These are phyloP conservation scores for Rotaria socialis DNA, from an alignment of 2,888 invertebrate genomes.

Conservation along the genomic window DNA sequence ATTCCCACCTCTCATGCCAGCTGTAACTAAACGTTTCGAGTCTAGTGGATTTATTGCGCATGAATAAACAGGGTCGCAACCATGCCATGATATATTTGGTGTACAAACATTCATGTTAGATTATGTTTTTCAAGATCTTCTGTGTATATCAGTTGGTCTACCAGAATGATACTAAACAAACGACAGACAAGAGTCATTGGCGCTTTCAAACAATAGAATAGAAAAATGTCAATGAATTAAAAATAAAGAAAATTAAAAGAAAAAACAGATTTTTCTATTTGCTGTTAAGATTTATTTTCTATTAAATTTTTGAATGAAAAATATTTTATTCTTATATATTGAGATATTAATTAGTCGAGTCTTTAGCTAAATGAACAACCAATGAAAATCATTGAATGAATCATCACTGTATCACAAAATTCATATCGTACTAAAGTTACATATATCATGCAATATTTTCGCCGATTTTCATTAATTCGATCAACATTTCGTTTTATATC, in stretches of 20 bases:
- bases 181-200: not conserved
- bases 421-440: no score
- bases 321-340: not conserved
- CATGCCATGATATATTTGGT: slow-evolving; percentile 96
- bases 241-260: not conserved
- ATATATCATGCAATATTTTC: not conserved
- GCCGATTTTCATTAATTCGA: not conserved
- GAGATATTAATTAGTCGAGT: not conserved
- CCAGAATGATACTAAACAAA: not conserved
- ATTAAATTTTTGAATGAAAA: not conserved
- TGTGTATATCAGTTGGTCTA: not conserved
- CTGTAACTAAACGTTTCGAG: slow-evolving; percentile 56
- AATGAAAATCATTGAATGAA: not conserved
- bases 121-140: not conserved
- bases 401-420: not conserved
- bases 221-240: not conserved
- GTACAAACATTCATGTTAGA: slow-evolving; percentile 80
- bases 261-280: not conserved
- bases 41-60: slow-evolving; percentile 71
- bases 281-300: not conserved
- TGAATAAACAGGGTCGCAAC: slow-evolving; percentile 84
- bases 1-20: slow-evolving; percentile 56
- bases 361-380: not conserved
- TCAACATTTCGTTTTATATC: not conserved
- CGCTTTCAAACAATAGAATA: not conserved